phyloP scores from a whole-genome alignment of 2,797 vertebrate species.

The Manis pentadactyla region DNA sequence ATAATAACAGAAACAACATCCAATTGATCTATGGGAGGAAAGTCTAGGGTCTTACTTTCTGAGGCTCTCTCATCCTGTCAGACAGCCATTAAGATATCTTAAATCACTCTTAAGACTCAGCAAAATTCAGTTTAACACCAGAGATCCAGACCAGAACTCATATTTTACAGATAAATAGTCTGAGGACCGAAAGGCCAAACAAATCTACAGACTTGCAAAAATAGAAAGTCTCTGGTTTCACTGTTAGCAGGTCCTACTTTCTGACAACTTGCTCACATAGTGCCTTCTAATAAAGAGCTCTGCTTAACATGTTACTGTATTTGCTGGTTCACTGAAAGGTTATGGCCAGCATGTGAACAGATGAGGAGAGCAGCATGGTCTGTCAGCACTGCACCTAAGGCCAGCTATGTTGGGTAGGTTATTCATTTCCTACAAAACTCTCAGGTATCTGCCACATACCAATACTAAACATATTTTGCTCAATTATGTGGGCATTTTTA shows the following conservation, averaged over 20 bases:
- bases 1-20: background rate
- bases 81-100: background rate
- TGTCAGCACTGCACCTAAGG: accelerated
- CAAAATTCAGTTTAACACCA: background rate
- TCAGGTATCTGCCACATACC: background rate
- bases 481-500: background rate
- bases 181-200: background rate
- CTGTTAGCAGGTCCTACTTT: background rate
- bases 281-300: background rate
- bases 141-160: background rate
- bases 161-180: background rate
- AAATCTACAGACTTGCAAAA: background rate
- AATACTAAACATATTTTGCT: background rate
- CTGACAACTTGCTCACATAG: background rate
- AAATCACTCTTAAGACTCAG: background rate
- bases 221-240: background rate
- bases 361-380: background rate
- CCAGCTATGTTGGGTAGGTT: background rate
- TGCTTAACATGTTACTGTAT: background rate
- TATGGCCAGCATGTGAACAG: background rate
- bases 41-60: background rate
- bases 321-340: background rate
- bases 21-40: background rate
- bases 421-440: background rate
- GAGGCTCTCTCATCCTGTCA: background rate